A percentile compares a stretch with the other conserved stretches of the same genome.
Conservation (phyloP, 2,888 invertebrate species). For the Neocrepidodera transversa region DNA sequence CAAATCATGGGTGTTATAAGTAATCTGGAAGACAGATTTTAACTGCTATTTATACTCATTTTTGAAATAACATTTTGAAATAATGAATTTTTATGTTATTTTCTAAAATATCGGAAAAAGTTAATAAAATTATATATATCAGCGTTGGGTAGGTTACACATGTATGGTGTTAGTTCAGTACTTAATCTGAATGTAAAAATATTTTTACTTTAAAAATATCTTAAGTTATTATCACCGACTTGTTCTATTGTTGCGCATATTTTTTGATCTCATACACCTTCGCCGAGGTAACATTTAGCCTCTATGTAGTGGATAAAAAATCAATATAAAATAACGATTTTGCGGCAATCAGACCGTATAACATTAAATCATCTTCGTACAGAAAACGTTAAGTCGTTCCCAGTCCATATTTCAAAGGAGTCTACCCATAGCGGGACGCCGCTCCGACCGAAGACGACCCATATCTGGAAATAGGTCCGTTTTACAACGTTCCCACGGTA, state of each 20-base stretch:
- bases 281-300: background rate
- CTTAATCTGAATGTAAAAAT: too few relatives aligned
- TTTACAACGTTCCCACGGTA: constrained; percentile 2
- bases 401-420: background rate
- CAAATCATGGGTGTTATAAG: too few relatives aligned
- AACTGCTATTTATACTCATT: too few relatives aligned
- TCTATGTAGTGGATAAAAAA: background rate
- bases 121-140: too few relatives aligned
- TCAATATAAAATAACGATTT: background rate
- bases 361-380: background rate
- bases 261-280: background rate
- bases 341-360: background rate
- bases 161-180: too few relatives aligned
- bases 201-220: too few relatives aligned
- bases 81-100: too few relatives aligned
- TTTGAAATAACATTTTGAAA: too few relatives aligned
- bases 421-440: background rate
- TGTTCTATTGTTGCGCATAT: background rate
- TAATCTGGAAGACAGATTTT: too few relatives aligned
- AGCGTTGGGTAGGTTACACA: too few relatives aligned
- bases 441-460: constrained; percentile 6
- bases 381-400: background rate
- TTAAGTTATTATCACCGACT: too few relatives aligned
- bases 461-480: constrained; percentile 3
- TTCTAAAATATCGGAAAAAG: too few relatives aligned